These are phyloP conservation scores for Psittacula cyanocephala DNA, from an alignment of 2,113 vertebrate genomes.

Conservation along the genomic window DNA sequence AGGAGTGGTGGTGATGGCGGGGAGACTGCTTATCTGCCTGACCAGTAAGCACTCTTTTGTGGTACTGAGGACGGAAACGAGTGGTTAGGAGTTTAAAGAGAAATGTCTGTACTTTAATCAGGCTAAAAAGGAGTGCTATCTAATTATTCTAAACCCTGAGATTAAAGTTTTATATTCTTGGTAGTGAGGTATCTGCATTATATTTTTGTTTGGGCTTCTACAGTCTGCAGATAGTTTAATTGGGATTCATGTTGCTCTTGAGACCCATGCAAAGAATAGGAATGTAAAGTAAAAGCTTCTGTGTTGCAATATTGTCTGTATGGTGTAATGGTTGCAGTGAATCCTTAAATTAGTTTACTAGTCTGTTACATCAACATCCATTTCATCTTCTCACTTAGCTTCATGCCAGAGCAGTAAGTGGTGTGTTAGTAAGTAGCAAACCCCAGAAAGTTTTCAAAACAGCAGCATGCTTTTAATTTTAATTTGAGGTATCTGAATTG, in stretches of 20 bases:
- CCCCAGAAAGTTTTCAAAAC: slow-evolving; percentile 60
- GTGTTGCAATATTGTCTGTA: slow-evolving; percentile 45
- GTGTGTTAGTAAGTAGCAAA: slow-evolving; percentile 48
- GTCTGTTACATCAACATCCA: slow-evolving; percentile 65
- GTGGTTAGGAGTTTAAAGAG: background rate
- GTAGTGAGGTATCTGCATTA: slow-evolving; percentile 2
- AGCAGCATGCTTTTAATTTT: slow-evolving; percentile 56
- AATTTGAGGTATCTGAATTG: slow-evolving; percentile 49
- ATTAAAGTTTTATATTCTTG: slow-evolving; percentile 33
- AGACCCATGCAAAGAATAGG: slow-evolving; percentile 60
- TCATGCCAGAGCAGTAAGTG: slow-evolving; percentile 58
- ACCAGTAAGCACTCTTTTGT: background rate
- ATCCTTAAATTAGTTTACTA: slow-evolving; percentile 72
- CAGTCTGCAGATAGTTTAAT: slow-evolving; percentile 69
- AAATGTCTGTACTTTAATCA: background rate
- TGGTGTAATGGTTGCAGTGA: slow-evolving; percentile 35
- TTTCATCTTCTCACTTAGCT: slow-evolving; percentile 73
- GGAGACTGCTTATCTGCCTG: background rate
- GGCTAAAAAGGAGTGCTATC: background rate
- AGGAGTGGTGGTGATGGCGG: background rate
- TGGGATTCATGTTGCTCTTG: slow-evolving; percentile 74
- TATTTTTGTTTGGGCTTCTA: slow-evolving; percentile 61
- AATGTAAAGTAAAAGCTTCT: slow-evolving; percentile 66
- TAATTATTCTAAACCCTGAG: slow-evolving; percentile 21
- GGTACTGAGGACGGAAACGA: background rate